Percentiles rank a stretch among this genome's conserved stretches.
Evolutionary conservation across 2,797 vertebrate genomes (phyloP).

Genomic region (Rhynchonycteris naso): DNA sequence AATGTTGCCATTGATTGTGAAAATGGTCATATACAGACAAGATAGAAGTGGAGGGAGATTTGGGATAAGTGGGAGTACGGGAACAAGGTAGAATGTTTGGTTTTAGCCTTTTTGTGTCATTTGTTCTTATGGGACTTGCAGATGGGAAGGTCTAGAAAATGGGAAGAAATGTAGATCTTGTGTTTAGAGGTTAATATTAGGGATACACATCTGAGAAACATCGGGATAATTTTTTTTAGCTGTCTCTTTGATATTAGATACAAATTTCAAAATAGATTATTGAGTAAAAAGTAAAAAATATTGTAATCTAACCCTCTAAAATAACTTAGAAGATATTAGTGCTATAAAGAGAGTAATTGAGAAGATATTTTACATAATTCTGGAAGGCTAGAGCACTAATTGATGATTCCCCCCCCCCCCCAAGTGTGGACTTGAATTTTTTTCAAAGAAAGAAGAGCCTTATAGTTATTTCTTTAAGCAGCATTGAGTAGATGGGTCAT

Average conservation of each 20-base stretch:
- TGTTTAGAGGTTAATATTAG: neutral
- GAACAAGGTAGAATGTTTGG: neutral
- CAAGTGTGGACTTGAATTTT: neutral
- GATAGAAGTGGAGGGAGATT: neutral
- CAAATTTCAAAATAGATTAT: neutral
- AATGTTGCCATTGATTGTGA: neutral
- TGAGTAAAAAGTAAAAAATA: neutral
- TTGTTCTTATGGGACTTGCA: neutral
- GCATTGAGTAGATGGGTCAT: neutral
- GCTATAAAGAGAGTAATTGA: neutral
- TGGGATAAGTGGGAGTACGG: neutral
- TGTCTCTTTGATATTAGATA: neutral
- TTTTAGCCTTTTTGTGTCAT: neutral
- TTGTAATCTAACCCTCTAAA: neutral
- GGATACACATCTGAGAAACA: neutral
- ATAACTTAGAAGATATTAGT: neutral
- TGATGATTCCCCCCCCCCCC: neutral
- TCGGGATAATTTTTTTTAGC: neutral
- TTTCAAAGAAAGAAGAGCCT: neutral
- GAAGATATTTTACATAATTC: neutral
- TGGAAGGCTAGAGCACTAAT: neutral
- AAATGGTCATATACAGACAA: neutral
- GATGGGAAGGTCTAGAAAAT: neutral
- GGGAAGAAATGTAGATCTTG: neutral
- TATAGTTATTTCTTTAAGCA: neutral